phyloP scores from a whole-genome alignment of 2,113 vertebrate genomes.

The Capricornis sumatraensis region DNA sequence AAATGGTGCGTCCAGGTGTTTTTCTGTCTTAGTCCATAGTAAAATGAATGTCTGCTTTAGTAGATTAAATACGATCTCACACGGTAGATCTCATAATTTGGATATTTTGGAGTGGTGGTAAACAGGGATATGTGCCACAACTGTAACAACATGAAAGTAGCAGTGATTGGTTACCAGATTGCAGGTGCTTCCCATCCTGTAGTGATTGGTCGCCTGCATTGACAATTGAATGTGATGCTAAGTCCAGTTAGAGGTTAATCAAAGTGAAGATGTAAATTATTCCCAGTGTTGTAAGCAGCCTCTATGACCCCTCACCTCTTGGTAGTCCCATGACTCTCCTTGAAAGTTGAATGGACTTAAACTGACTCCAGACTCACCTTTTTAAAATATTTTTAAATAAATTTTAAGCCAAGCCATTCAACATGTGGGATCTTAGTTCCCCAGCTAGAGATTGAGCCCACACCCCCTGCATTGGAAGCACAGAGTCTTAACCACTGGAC shows the following conservation, averaged over 20 bases:
- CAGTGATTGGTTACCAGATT: neutral
- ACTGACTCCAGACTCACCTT: neutral
- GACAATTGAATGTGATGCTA: neutral
- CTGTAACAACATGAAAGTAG: neutral
- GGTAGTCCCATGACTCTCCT: neutral
- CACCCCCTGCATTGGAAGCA: neutral
- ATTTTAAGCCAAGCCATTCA: neutral
- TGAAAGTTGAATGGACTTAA: neutral
- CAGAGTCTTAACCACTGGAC: neutral
- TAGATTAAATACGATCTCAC: neutral
- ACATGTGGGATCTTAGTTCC: neutral
- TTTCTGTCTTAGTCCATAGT: neutral
- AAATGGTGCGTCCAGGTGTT: neutral
- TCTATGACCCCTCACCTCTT: neutral
- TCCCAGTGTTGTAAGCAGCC: neutral
- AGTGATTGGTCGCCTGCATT: neutral
- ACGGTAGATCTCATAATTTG: neutral
- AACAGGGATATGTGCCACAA: neutral
- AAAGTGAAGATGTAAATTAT: neutral
- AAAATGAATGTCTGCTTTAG: neutral
- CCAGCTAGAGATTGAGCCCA: neutral
- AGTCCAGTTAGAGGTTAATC: neutral
- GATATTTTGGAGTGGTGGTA: neutral
- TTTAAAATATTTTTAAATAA: neutral
- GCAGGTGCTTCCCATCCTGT: neutral